Conservation (phyloP, 2,888 invertebrate species). For the Eutolmus rufibarbis region DNA sequence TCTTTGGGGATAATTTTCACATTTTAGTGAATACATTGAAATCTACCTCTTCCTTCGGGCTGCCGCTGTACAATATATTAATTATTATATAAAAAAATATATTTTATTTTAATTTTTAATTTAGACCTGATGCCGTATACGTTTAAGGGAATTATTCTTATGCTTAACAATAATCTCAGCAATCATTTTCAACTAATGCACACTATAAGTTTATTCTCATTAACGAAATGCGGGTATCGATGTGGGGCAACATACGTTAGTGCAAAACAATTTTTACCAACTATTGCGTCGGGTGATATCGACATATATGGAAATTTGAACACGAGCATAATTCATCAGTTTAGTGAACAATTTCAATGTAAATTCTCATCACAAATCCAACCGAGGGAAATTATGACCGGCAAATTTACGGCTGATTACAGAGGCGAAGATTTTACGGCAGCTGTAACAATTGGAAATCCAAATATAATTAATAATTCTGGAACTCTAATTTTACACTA, state of each 20-base stretch:
- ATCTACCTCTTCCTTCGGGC: too few species aligned
- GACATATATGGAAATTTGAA: slow-evolving; percentile 96
- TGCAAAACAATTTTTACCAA: slow-evolving; percentile 85
- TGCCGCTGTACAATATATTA: too few species aligned
- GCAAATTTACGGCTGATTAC: slow-evolving; percentile 90
- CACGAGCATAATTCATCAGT: slow-evolving; percentile 93
- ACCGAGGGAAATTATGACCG: slow-evolving; percentile 83
- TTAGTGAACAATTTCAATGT: slow-evolving; percentile 78
- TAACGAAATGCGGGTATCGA: too few species aligned
- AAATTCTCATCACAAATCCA: slow-evolving; percentile 93
- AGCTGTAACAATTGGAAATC: slow-evolving; percentile 88
- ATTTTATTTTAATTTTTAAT: neutral
- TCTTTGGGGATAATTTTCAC: too few species aligned
- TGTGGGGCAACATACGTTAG: slow-evolving; percentile 98
- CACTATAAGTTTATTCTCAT: too few species aligned
- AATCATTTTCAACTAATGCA: slow-evolving; percentile 98
- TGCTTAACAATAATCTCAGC: slow-evolving; percentile 95
- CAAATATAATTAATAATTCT: slow-evolving; percentile 85
- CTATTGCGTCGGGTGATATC: slow-evolving; percentile 92
- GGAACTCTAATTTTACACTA: slow-evolving; percentile 88
- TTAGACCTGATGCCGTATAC: slow-evolving; percentile 93
- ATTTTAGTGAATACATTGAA: too few species aligned
- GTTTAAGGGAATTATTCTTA: slow-evolving; percentile 94
- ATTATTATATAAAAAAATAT: neutral
- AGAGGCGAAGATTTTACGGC: slow-evolving; percentile 86